A percentile compares a stretch with the other conserved stretches of the same genome.
phyloP scores from a whole-genome alignment of 1,140 invertebrate species.

The Drosophila tsacasi region DNA sequence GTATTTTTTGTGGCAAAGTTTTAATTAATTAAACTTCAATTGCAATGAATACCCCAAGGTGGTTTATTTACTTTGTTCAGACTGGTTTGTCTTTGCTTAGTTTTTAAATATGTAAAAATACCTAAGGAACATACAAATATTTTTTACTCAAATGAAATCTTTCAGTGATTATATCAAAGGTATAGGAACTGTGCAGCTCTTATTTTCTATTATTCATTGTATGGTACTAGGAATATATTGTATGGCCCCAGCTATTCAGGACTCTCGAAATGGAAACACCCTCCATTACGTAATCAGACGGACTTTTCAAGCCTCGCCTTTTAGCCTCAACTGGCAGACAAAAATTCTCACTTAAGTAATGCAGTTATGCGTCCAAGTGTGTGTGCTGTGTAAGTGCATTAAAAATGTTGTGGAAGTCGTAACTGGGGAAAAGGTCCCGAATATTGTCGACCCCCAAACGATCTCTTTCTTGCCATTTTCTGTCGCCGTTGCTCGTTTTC shows the following conservation, averaged over 20 bases:
- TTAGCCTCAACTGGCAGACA: slow-evolving; percentile 34
- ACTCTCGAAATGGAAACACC: slow-evolving; percentile 23
- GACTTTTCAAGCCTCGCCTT: neutral
- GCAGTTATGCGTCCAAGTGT: slow-evolving; percentile 35
- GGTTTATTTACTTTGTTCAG: neutral
- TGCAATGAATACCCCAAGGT: slow-evolving; percentile 14
- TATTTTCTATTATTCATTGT: too few relatives aligned
- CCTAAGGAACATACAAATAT: neutral
- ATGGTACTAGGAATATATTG: neutral
- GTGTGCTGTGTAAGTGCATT: slow-evolving; percentile 51
- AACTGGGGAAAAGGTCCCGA: slow-evolving; percentile 15
- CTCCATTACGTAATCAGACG: slow-evolving; percentile 46
- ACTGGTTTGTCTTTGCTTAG: neutral
- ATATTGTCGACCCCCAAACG: slow-evolving; percentile 28
- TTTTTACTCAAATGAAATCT: neutral
- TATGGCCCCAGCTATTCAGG: neutral
- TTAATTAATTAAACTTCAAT: slow-evolving; percentile 68
- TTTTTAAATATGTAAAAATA: neutral
- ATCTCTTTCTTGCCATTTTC: slow-evolving; percentile 46
- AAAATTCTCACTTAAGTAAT: slow-evolving; percentile 43
- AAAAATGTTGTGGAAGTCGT: slow-evolving; percentile 51
- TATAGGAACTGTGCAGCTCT: too few relatives aligned
- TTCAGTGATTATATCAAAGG: neutral
- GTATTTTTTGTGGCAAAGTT: slow-evolving; percentile 18
- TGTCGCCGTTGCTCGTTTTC: slow-evolving; percentile 48